Conservation (phyloP, 2,888 invertebrate species). For the Notocelia uddmanniana region DNA sequence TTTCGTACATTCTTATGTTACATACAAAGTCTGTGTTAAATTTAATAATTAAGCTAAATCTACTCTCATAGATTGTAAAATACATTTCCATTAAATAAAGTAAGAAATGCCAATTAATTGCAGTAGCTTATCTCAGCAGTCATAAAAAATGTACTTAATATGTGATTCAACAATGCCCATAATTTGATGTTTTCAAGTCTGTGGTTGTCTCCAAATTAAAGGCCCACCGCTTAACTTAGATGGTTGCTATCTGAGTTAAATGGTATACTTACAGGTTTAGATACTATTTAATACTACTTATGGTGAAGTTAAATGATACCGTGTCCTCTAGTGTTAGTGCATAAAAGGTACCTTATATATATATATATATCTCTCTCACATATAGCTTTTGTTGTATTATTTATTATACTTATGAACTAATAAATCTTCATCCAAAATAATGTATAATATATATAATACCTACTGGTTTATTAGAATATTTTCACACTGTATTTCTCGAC, state of each 20-base stretch:
- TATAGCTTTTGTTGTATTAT: slow-evolving; percentile 12
- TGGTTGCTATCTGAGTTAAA: too few relatives aligned
- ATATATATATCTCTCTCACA: background rate
- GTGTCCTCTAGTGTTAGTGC: slow-evolving; percentile 41
- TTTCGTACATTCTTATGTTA: background rate
- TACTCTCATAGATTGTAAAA: background rate
- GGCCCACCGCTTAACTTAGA: too few relatives aligned
- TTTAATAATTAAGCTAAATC: background rate
- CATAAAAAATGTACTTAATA: too few relatives aligned
- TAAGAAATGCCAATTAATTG: background rate
- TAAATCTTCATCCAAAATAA: background rate
- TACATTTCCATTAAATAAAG: background rate
- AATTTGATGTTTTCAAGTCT: background rate
- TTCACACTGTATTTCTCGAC: slow-evolving; percentile 4
- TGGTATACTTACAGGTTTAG: background rate
- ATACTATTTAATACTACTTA: background rate
- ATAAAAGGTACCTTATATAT: background rate
- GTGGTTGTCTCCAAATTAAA: background rate
- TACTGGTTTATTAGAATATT: slow-evolving; percentile 7
- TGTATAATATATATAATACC: background rate
- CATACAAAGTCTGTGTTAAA: background rate
- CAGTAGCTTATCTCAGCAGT: background rate
- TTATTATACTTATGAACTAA: background rate
- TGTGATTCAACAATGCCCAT: too few relatives aligned
- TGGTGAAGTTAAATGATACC: background rate